phyloP scores from a whole-genome alignment of 2,888 invertebrate genomes.

The Tridacna crocea region DNA sequence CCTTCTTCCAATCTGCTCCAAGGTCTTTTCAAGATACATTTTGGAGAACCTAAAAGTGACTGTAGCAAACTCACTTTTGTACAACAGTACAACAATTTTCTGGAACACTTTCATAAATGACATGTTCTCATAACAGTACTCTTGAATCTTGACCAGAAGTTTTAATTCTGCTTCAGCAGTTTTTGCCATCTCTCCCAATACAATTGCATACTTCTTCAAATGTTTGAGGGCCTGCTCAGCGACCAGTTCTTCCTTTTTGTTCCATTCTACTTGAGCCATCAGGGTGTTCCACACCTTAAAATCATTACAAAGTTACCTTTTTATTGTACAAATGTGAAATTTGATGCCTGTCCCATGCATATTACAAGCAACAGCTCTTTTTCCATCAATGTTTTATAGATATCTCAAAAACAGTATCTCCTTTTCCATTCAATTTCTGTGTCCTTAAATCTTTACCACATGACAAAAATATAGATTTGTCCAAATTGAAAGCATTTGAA shows the following conservation, averaged over 20 bases:
- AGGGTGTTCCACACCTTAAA: conserved; percentile 95
- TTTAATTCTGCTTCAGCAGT: conserved; percentile 94
- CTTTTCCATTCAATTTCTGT: no score
- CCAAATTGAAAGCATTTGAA: no score
- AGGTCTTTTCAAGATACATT: no score
- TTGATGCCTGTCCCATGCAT: not conserved
- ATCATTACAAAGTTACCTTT: not conserved
- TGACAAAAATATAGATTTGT: no score
- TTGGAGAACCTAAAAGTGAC: no score
- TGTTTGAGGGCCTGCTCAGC: conserved; percentile 95
- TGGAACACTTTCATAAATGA: conserved; percentile 99
- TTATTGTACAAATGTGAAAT: not conserved
- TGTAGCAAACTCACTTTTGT: conserved; percentile 91
- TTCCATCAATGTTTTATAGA: no score
- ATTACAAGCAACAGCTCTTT: no score
- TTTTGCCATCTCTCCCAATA: conserved; percentile 94
- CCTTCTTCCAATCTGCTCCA: no score
- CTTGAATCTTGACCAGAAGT: conserved; percentile 96
- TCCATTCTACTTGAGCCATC: conserved; percentile 98
- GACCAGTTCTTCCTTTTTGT: conserved; percentile 98
- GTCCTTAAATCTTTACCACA: no score
- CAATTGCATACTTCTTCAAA: conserved; percentile 89
- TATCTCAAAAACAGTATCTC: no score
- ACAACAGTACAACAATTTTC: conserved; percentile 97
- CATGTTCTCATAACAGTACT: conserved; percentile 99